phyloP scores from a whole-genome alignment of 37 sponge, comb jelly and placozoan genomes.

The Cladorhizidae sp. region DNA sequence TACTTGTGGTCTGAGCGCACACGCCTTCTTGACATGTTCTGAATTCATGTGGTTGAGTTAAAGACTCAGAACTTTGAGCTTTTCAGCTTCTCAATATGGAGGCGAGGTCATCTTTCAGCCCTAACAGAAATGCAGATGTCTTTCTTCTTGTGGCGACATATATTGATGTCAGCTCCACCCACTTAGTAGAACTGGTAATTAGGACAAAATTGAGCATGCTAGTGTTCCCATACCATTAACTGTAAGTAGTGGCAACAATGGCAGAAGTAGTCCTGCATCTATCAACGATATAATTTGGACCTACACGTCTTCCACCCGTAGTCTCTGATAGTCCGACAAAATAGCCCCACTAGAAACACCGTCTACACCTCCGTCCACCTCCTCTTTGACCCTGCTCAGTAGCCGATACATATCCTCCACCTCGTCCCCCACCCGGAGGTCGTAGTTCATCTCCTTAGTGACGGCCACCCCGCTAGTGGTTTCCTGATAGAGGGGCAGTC shows the following conservation, averaged over 20 bases:
- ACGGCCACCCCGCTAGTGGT: slow-evolving; percentile 65
- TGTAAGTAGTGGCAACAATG: neutral
- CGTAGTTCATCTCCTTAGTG: slow-evolving; percentile 58
- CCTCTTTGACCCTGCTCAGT: slow-evolving; percentile 62
- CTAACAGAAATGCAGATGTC: neutral
- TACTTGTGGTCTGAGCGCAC: too few species aligned
- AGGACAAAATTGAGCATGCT: neutral
- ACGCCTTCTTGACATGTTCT: too few species aligned
- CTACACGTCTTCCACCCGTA: slow-evolving; percentile 95
- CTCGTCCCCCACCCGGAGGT: slow-evolving; percentile 71
- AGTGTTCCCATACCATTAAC: neutral
- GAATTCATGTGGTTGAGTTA: too few species aligned
- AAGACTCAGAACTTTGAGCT: too few species aligned
- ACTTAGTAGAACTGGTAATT: neutral
- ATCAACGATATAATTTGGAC: too few species aligned
- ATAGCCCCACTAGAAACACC: slow-evolving; percentile 96
- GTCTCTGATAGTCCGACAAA: slow-evolving; percentile 93
- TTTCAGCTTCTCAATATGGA: neutral
- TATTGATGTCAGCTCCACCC: neutral
- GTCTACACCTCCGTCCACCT: slow-evolving; percentile 55
- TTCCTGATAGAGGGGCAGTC: slow-evolving; percentile 75
- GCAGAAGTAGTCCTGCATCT: neutral
- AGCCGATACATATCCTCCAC: slow-evolving; percentile 92
- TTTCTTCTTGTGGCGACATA: neutral
- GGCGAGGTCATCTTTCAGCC: neutral